phyloP scores from a whole-genome alignment of 2,113 vertebrate genomes.

The Aspidoscelis tigris region DNA sequence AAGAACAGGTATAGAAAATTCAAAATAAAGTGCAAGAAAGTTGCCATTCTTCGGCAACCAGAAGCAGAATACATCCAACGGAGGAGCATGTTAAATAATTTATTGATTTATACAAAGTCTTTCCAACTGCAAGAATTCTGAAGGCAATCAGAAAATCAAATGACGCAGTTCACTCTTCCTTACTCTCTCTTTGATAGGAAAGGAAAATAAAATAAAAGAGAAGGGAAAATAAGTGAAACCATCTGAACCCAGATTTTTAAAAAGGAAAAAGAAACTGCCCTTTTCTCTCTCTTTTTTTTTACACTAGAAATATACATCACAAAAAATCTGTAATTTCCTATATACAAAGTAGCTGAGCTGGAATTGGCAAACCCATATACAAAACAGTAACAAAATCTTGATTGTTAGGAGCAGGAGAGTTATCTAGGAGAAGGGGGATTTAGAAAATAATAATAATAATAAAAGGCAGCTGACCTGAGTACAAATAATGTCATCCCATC shows the following conservation, averaged over 20 bases:
- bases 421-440: slow-evolving; percentile 48
- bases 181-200: slow-evolving; percentile 22
- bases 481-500: background rate
- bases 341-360: slow-evolving; percentile 67
- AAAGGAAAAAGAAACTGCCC: slow-evolving; percentile 45
- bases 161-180: slow-evolving; percentile 38
- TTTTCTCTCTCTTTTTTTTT: slow-evolving; percentile 33
- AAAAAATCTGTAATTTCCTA: slow-evolving; percentile 79
- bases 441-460: slow-evolving; percentile 34
- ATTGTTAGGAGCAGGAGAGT: slow-evolving; percentile 71
- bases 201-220: background rate
- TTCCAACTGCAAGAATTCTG: slow-evolving; percentile 67
- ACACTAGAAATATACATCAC: slow-evolving; percentile 85
- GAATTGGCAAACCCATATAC: slow-evolving; percentile 56
- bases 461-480: background rate
- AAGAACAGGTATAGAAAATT: background rate
- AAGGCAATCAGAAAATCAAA: slow-evolving; percentile 60
- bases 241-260: slow-evolving; percentile 54
- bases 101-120: slow-evolving; percentile 93
- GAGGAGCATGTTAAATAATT: slow-evolving; percentile 93
- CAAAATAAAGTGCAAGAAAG: background rate
- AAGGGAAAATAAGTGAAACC: slow-evolving; percentile 46
- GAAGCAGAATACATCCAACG: background rate
- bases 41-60: background rate
- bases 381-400: slow-evolving; percentile 68